These are phyloP conservation scores for Mormoops blainvillei DNA, from an alignment of 2,113 vertebrate genomes.

Conservation along the genomic window DNA sequence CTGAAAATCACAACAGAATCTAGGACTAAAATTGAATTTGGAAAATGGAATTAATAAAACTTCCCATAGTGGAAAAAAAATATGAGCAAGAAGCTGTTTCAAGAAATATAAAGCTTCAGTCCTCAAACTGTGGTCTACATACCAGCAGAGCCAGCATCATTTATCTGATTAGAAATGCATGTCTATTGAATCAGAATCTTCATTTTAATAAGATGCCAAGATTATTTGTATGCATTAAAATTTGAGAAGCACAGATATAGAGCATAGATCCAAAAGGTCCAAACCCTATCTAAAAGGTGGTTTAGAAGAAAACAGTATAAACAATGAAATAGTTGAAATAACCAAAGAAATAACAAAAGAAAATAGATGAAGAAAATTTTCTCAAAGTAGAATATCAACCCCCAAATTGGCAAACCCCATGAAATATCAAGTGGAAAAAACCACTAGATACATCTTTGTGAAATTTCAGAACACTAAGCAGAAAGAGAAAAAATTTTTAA, in stretches of 20 bases:
- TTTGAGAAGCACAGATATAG: not conserved
- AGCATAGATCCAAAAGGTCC: not conserved
- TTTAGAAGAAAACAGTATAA: not conserved
- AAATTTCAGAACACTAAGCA: not conserved
- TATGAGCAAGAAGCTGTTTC: not conserved
- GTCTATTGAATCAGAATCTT: not conserved
- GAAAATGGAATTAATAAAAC: not conserved
- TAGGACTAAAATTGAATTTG: not conserved
- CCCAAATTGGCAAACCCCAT: not conserved
- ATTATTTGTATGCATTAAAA: not conserved
- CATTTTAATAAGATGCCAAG: not conserved
- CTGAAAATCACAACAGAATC: not conserved
- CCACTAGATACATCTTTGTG: not conserved
- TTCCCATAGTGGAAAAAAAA: not conserved
- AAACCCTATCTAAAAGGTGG: not conserved
- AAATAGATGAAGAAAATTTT: not conserved
- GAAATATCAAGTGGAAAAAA: not conserved
- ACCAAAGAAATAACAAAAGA: slow-evolving; percentile 49
- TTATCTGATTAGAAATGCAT: not conserved
- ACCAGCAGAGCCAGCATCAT: not conserved
- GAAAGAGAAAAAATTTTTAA: not conserved
- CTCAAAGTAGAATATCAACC: not conserved
- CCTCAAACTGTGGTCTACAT: not conserved
- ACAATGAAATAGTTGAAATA: slow-evolving; percentile 37
- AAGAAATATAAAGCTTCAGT: not conserved